phyloP scores from a whole-genome alignment of 2,888 invertebrate genomes.

The Serripes groenlandicus region DNA sequence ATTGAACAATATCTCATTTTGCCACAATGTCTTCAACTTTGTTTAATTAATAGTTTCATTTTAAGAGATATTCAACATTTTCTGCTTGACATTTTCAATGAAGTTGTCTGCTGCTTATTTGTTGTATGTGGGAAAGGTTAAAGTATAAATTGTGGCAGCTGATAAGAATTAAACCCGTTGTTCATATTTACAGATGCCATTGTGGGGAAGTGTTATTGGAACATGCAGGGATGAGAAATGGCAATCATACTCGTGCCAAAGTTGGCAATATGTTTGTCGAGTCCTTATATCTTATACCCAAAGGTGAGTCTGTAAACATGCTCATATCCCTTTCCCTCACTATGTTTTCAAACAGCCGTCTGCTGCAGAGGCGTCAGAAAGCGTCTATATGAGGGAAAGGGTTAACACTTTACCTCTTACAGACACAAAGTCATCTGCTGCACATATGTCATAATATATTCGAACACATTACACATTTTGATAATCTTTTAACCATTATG shows the following conservation, averaged over 20 bases:
- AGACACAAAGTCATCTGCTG: too few species aligned
- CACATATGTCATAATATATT: too few species aligned
- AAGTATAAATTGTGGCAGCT: background rate
- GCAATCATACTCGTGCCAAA: slow-evolving; percentile 6
- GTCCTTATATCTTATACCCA: slow-evolving; percentile 45
- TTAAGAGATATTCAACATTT: background rate
- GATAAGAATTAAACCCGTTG: too few species aligned
- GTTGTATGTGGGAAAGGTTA: background rate
- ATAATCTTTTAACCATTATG: too few species aligned
- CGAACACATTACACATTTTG: too few species aligned
- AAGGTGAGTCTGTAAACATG: slow-evolving; percentile 28
- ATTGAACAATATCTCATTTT: background rate
- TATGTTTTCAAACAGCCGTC: background rate
- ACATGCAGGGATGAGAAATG: slow-evolving; percentile 57
- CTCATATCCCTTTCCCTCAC: background rate
- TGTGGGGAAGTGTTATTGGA: slow-evolving; percentile 70
- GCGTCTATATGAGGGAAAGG: background rate
- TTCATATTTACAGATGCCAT: slow-evolving; percentile 60
- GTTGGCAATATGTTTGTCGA: slow-evolving; percentile 17
- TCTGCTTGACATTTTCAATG: background rate
- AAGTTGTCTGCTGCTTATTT: background rate
- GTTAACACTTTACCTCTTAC: too few species aligned
- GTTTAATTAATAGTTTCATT: background rate
- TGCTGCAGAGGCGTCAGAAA: background rate
- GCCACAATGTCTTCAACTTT: background rate